Percentiles rank a stretch among this genome's conserved stretches.
These are phyloP conservation scores for Calcarius lapponicus DNA, from an alignment of 2,797 vertebrate genomes.

Conservation along the genomic window DNA sequence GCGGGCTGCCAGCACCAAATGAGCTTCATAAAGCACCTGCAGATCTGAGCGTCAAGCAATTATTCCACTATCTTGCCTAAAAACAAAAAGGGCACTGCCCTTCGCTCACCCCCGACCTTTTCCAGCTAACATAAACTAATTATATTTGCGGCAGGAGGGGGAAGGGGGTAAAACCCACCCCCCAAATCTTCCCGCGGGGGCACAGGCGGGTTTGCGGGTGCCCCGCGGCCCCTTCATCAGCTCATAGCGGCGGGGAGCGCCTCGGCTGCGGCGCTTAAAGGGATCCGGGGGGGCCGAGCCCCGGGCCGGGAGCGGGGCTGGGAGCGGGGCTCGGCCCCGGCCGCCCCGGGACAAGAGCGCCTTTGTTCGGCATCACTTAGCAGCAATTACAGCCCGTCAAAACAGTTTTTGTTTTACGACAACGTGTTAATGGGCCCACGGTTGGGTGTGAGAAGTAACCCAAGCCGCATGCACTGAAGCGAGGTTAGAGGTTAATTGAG, in stretches of 20 bases:
- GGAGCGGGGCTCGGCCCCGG: slow-evolving; percentile 39
- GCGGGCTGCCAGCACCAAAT: slow-evolving; percentile 84
- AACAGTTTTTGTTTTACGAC: slow-evolving; percentile 92
- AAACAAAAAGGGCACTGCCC: slow-evolving; percentile 88
- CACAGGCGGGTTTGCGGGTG: slow-evolving; percentile 76
- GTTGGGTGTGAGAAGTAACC: slow-evolving; percentile 95
- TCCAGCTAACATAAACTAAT: slow-evolving; percentile 98
- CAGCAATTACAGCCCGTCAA: slow-evolving; percentile 94
- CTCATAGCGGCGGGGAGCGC: slow-evolving; percentile 78
- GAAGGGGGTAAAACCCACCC: not conserved
- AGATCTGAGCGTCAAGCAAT: slow-evolving; percentile 84
- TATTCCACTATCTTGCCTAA: slow-evolving; percentile 93
- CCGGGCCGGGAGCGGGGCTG: not conserved
- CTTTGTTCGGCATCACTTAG: slow-evolving; percentile 93
- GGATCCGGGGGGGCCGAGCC: slow-evolving; percentile 48
- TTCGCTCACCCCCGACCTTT: slow-evolving; percentile 90
- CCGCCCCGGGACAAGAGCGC: slow-evolving; percentile 78
- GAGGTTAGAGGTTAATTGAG: slow-evolving; percentile 94
- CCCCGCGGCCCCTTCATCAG: slow-evolving; percentile 81
- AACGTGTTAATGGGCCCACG: slow-evolving; percentile 91
- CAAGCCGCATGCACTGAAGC: slow-evolving; percentile 85
- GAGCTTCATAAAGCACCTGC: slow-evolving; percentile 90
- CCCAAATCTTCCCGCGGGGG: slow-evolving; percentile 73
- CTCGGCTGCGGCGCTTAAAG: slow-evolving; percentile 23
- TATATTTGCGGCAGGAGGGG: slow-evolving; percentile 80